Conservation (phyloP, 2,797 vertebrate species). For the Acestrorhynchus altus region DNA sequence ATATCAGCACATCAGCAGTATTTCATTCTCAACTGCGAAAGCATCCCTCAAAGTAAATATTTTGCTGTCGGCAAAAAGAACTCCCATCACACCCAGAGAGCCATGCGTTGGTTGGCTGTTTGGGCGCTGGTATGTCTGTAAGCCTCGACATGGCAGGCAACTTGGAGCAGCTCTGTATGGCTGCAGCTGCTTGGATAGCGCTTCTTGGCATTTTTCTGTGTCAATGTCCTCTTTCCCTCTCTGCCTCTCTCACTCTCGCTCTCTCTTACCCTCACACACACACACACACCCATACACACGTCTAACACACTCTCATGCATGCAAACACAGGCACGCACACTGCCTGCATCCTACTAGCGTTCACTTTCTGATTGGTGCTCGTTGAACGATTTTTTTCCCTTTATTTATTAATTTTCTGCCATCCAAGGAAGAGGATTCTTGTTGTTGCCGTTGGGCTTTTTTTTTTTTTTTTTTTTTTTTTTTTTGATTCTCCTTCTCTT, state of each 20-base stretch:
- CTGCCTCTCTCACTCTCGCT: slow-evolving; percentile 57
- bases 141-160: slow-evolving; percentile 69
- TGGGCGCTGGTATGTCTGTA: slow-evolving; percentile 64
- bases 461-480: slow-evolving; percentile 38
- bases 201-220: slow-evolving; percentile 75
- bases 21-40: slow-evolving; percentile 31
- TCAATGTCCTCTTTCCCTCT: slow-evolving; percentile 69
- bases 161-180: slow-evolving; percentile 69
- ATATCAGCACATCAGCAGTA: slow-evolving; percentile 18
- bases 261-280: slow-evolving; percentile 61
- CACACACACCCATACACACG: slow-evolving; percentile 66
- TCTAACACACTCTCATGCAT: slow-evolving; percentile 47
- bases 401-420: slow-evolving; percentile 70
- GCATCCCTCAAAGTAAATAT: slow-evolving; percentile 53
- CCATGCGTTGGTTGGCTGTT: slow-evolving; percentile 56
- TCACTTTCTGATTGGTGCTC: slow-evolving; percentile 71
- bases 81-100: slow-evolving; percentile 54
- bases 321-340: slow-evolving; percentile 67
- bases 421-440: slow-evolving; percentile 69
- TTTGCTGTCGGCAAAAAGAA: slow-evolving; percentile 47
- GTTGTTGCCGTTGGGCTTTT: slow-evolving; percentile 40
- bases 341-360: slow-evolving; percentile 45
- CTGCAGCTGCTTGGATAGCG: slow-evolving; percentile 81
- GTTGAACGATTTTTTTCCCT: slow-evolving; percentile 51
- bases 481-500: slow-evolving; percentile 10